Evolutionary conservation across 2,113 vertebrate species (phyloP), one percentile per base, ranked within the genome.

Genomic region (Triplophysa siluroides): DNA sequence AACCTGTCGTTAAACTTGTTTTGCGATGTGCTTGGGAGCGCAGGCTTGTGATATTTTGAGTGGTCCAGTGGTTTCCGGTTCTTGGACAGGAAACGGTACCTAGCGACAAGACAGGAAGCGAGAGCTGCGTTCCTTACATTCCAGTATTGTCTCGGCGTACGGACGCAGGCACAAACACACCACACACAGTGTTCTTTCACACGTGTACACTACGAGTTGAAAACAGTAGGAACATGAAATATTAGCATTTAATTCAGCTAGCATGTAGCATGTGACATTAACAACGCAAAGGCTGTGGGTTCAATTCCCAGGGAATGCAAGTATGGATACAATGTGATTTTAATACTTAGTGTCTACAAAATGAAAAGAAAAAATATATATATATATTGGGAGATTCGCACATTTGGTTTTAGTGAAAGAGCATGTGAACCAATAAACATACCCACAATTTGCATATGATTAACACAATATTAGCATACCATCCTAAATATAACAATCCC

Each of bases 51-150:
- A 60, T 65, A 71, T 38, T 75, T 80, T 13, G 52, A 78, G n/a
- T 23, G 73, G 56, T 72, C 69, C 72, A 45, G 70, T 86, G 82
- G 88, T 91, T 92, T 88, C 70, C 81, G 90, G 74, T 76, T 80
- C 84, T 81, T 77, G 61, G 79, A 90, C 88, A 90, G 92, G 91
- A 93, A 92, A 89, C 86, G 86, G 83, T 90, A 92, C 92, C 91
- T 91, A 86, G 89, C 87, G 83, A 92, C 89, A 67, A 19, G 82
- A 86, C 79, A 91, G 92, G 92, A 93, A 93, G 88, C 86, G 68
- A 83, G 81, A 86, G 85, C 76, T 79, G 84, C 89, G 38, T 91
- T 88, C 88, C 77, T 89, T 18, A 74, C 88, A 92, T 93, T 93
- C 92, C 92, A 90, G 76, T 63, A 74, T 89, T 88, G 87, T 87